phyloP scores from a whole-genome alignment of 2,113 vertebrate species.

The Himantopus leucocephalus region DNA sequence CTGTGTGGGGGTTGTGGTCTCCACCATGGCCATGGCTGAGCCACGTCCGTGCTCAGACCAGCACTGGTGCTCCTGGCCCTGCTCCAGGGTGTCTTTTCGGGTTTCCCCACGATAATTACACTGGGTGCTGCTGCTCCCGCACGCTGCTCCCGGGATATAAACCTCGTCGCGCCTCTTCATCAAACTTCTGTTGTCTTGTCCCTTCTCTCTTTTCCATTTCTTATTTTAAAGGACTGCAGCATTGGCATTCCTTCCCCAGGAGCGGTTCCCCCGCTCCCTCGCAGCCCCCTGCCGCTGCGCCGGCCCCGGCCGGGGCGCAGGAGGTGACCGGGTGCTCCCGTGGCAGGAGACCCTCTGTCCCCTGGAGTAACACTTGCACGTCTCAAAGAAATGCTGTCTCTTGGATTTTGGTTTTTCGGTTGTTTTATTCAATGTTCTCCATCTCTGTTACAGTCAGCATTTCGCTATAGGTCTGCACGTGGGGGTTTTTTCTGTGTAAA shows the following conservation, averaged over 20 bases:
- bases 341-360: neutral
- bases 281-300: neutral
- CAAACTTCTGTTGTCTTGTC: neutral
- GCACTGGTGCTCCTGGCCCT: neutral
- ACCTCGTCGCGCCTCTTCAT: neutral
- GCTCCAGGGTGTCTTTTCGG: neutral
- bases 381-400: neutral
- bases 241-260: neutral
- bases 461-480: neutral
- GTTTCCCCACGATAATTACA: fast-evolving
- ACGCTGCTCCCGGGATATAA: neutral
- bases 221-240: too few relatives aligned
- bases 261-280: neutral
- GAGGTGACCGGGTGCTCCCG: neutral
- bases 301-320: neutral
- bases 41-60: fast-evolving
- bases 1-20: neutral
- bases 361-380: fast-evolving
- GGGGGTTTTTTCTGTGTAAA: too few relatives aligned
- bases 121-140: neutral
- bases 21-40: neutral
- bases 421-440: neutral
- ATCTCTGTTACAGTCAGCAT: fast-evolving
- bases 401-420: neutral
- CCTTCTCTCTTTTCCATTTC: neutral